These are phyloP conservation scores for Ferrisia virgata DNA, from an alignment of 2,888 invertebrate genomes.

Conservation along the genomic window DNA sequence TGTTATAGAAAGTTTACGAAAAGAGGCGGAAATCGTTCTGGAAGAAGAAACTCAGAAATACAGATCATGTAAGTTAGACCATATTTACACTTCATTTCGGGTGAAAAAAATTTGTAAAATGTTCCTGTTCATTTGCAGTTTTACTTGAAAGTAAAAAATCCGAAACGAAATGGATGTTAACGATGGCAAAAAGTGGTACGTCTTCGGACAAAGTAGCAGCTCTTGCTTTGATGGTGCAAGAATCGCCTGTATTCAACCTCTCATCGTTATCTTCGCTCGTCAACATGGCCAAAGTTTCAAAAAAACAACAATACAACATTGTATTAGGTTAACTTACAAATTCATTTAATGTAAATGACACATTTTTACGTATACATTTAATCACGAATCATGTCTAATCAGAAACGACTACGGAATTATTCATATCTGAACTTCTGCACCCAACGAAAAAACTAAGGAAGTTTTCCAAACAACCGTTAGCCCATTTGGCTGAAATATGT, in stretches of 20 bases:
- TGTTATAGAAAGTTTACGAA: conserved; percentile 60
- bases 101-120: not conserved
- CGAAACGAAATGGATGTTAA: conserved; percentile 75
- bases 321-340: conserved; percentile 61
- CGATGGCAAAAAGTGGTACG: conserved; percentile 76
- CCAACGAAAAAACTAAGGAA: conserved; percentile 64
- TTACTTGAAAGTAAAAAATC: conserved; percentile 52
- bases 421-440: conserved; percentile 67
- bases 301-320: conserved; percentile 68
- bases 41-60: conserved; percentile 65
- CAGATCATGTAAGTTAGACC: conserved; percentile 60
- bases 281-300: conserved; percentile 72
- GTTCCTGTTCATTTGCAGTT: not conserved
- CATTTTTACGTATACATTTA: not conserved
- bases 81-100: too few species aligned
- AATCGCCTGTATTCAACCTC: conserved; percentile 77
- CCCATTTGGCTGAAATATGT: conserved; percentile 59
- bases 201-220: conserved; percentile 83
- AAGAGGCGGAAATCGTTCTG: conserved; percentile 65
- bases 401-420: conserved; percentile 77
- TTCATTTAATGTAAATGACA: not conserved
- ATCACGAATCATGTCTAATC: conserved; percentile 47
- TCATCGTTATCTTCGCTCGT: conserved; percentile 68
- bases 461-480: conserved; percentile 65
- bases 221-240: conserved; percentile 74